These are phyloP conservation scores for Ibycter americanus DNA, from an alignment of 2,797 vertebrate species.

Conservation along the genomic window DNA sequence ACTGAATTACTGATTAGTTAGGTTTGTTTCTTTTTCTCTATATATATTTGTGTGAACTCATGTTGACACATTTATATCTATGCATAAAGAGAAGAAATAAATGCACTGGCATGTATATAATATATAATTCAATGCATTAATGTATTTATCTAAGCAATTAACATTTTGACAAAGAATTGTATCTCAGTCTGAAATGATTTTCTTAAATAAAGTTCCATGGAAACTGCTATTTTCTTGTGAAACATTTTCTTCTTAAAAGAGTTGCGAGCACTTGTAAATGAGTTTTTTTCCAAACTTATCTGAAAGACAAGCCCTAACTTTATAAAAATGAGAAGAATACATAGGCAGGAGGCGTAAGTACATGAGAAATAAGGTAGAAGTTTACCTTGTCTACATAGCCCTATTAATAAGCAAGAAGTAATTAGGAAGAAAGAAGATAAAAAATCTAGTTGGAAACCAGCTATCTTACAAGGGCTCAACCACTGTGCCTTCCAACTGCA, in stretches of 20 bases:
- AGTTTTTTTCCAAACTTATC: background rate
- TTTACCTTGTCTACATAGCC: background rate
- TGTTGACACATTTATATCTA: background rate
- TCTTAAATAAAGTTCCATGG: background rate
- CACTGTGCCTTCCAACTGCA: background rate
- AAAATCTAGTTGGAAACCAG: background rate
- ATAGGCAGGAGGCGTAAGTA: background rate
- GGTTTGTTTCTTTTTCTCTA: background rate
- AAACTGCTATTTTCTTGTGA: background rate
- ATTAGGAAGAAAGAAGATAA: background rate
- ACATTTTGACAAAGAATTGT: background rate
- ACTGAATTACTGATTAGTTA: background rate
- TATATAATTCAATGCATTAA: background rate
- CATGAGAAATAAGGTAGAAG: background rate
- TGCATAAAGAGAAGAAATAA: background rate
- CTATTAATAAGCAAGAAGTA: background rate
- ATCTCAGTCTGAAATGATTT: background rate
- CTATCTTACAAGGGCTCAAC: background rate
- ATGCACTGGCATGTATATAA: background rate
- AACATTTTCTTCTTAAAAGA: background rate
- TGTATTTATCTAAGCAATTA: background rate
- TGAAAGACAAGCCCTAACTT: background rate
- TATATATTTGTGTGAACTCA: background rate
- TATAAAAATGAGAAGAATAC: background rate
- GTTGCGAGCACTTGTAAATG: background rate